Evolutionary conservation across 2,797 vertebrate genomes (phyloP), one percentile per base, ranked within the genome.

Genomic region (Channallabes apus): DNA sequence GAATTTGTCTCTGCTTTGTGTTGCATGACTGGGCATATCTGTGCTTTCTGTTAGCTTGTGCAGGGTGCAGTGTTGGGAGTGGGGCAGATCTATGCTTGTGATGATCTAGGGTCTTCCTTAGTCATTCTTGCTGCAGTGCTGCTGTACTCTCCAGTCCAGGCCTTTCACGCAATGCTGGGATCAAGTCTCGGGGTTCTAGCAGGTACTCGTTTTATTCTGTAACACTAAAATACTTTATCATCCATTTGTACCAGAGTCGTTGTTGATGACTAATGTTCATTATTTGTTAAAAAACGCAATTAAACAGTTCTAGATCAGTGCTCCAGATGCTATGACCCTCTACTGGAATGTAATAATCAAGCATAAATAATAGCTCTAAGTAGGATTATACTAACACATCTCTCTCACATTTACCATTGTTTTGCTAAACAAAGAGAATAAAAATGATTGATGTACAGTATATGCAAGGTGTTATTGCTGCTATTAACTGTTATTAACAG

Each of bases 41-140:
- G 38, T 79, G 64, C 86, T 88, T 82, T 83, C 54, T 6, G 59
- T 69, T 87, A 96, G 95, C 89, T 95, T 17, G 69, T 94, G 4
- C 89, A 72, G 87, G 94, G 94, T 61, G 90, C 94, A 84, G 87
- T 92, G 73, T 86, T 94, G 20, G 94, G 94, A 0, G 93, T 95
- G 80, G 95, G 95, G 79, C 95, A 95, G 91, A 94, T 95, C 86
- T 96, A 89, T n/a, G 92, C 93, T 65, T 95, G 95, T 86, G 91
- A 38, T 22, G 87, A 84, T 11, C 73, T 95, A 29, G 91, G 93
- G 8, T 91, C 94, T 14, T 93, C 93, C 6, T 83, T 95, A n/a
- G 90, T 95, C 61, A 94, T 95, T 85, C 87, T 95, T 75, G 91
- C 84, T 35, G 93, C 93, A 0, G 89, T 94, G 29, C 82, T 94